Evolutionary conservation across 2,113 vertebrate species (phyloP).

Genomic region (Scopus umbretta): DNA sequence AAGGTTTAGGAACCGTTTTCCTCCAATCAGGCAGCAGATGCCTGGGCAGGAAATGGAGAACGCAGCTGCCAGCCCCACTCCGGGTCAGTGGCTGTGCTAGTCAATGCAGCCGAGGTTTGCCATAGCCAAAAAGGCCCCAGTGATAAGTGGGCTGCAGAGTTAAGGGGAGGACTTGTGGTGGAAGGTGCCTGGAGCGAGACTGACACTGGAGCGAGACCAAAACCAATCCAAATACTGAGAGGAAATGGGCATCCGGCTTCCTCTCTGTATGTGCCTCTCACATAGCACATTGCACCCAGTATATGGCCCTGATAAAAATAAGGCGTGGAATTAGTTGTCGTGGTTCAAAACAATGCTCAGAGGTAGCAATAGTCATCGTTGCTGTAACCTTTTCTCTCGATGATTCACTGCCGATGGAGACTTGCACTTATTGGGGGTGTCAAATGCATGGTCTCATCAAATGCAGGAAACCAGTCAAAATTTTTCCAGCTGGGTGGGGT

Average conservation of each 20-base stretch:
- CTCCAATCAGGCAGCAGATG: constrained; percentile 86
- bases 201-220: neutral
- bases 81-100: neutral
- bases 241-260: constrained; percentile 66
- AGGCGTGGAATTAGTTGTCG: neutral
- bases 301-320: neutral
- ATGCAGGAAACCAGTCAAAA: neutral
- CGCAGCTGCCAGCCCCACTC: constrained; percentile 65
- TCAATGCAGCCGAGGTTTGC: neutral
- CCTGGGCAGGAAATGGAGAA: constrained; percentile 83
- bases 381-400: neutral
- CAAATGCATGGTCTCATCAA: neutral
- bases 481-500: neutral
- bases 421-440: neutral
- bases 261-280: constrained; percentile 30
- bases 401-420: neutral
- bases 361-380: neutral
- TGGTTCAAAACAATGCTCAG: neutral
- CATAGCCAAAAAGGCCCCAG: neutral
- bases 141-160: neutral
- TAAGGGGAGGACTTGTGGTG: constrained; percentile 2
- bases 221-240: constrained; percentile 41
- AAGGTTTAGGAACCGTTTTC: constrained; percentile 85
- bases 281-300: constrained; percentile 8
- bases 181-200: constrained; percentile 33